phyloP scores from a whole-genome alignment of 2,888 invertebrate genomes.

The Nycteola revayana region DNA sequence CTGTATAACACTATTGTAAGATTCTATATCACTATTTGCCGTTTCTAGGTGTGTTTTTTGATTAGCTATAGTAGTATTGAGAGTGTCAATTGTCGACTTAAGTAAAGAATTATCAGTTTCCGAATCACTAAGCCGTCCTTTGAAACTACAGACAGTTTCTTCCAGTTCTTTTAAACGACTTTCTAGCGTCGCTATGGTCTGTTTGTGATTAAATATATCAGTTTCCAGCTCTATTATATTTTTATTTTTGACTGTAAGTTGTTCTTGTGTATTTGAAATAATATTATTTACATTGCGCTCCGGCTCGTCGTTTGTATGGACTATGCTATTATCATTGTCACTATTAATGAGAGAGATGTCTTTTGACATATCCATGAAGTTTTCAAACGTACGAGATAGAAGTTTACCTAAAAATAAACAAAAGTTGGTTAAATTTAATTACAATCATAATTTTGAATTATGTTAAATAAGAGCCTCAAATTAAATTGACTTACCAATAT shows the following conservation, averaged over 20 bases:
- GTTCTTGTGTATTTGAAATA: conserved; percentile 41
- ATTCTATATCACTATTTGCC: conserved; percentile 51
- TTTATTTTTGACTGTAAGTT: conserved; percentile 47
- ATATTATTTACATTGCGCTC: conserved; percentile 34
- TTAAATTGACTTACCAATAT: conserved; percentile 47
- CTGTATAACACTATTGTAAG: conserved; percentile 54
- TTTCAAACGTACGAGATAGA: conserved; percentile 35
- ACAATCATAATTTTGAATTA: too few relatives aligned
- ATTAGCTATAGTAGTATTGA: conserved; percentile 52
- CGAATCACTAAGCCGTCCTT: conserved; percentile 41
- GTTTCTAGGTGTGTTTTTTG: conserved; percentile 50
- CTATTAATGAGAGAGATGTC: conserved; percentile 60
- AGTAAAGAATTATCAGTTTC: conserved; percentile 55
- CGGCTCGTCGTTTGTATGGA: conserved; percentile 36
- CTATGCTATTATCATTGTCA: conserved; percentile 52
- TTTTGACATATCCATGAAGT: conserved; percentile 59
- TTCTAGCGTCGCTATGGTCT: conserved; percentile 52
- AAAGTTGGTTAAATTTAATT: too few relatives aligned
- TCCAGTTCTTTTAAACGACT: conserved; percentile 46
- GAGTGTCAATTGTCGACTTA: conserved; percentile 50
- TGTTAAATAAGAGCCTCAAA: too few relatives aligned
- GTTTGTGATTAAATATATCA: conserved; percentile 44
- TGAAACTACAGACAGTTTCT: conserved; percentile 39
- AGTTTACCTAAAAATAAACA: conserved; percentile 39
- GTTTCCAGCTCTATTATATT: conserved; percentile 51